These are phyloP conservation scores for Onychorhynchus coronatus DNA, from an alignment of 2,113 vertebrate genomes.

Conservation along the genomic window DNA sequence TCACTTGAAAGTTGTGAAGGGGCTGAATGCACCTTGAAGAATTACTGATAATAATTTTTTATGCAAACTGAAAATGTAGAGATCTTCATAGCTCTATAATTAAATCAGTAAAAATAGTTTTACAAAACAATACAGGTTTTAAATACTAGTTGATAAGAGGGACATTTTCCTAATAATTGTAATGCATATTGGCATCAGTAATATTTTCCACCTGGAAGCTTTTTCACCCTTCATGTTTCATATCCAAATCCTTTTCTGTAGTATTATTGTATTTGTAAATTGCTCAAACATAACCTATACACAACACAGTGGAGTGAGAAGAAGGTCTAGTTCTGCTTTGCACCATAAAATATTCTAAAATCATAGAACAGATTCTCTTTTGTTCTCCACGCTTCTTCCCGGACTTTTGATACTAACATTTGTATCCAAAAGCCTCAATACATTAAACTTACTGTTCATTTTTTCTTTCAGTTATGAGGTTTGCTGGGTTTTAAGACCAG, in stretches of 20 bases:
- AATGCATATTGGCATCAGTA: background rate
- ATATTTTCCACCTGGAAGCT: background rate
- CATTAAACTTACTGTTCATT: background rate
- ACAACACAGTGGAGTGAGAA: background rate
- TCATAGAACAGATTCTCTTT: background rate
- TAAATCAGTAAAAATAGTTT: background rate
- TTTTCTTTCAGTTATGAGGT: background rate
- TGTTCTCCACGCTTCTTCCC: background rate
- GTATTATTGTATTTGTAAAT: background rate
- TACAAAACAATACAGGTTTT: background rate
- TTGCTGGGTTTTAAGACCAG: background rate
- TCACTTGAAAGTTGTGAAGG: background rate
- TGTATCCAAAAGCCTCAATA: background rate
- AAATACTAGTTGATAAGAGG: background rate
- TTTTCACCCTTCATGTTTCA: background rate
- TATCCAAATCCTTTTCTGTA: background rate
- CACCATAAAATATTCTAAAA: background rate
- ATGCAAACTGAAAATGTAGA: background rate
- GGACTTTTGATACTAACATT: background rate
- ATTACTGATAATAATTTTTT: background rate
- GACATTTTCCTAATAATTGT: background rate
- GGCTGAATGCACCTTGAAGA: background rate
- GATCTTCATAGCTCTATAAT: background rate
- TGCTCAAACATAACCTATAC: background rate
- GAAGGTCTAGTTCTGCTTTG: background rate